Evolutionary conservation across 1,140 invertebrate species (phyloP), one percentile per base, ranked within the genome.

Genomic region (Globodera ellingtonae): DNA sequence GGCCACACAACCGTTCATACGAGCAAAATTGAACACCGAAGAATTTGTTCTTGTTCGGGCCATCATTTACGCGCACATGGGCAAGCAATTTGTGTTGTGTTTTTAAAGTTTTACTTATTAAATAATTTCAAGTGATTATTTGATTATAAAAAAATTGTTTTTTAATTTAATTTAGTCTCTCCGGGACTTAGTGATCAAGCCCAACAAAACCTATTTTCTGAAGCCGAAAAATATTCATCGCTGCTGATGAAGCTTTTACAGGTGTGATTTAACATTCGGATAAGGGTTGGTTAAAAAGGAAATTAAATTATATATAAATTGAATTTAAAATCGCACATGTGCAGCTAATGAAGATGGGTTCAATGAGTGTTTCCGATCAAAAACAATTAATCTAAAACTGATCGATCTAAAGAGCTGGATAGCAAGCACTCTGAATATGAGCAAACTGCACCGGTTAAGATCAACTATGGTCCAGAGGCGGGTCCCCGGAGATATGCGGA

Each of bases 61-160:
- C 18, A 24, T 72, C 1, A 72, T 72, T 72, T 72, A 72, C 50
- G 46, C 70, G 5, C 70, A 72, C 18, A 72, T 72, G 70, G 70
- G 46, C 15, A 6, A 52, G 52, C 52, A 35, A 35, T 52, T 52
- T 10, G 52, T 15, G 8, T 52, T 52, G 4, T 9, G 15, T 52
- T 7, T 52, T 52, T 15, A 52, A 10, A 2, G 8, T 6, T 10
- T 10, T 52, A 4, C 13, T 6, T 10, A 52, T 10, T 52, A 52
- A 52, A 52, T 52, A 52, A 52, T 52, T 52, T 52, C 0, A 35
- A 35, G 35, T 35, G 0, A 35, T 35, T n/a, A n/a, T n/a, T n/a
- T n/a, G n/a, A n/a, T n/a, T n/a, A n/a, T n/a, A n/a, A n/a, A n/a
- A n/a, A n/a, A n/a, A n/a, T n/a, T n/a, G n/a, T n/a, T n/a, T n/a